phyloP scores from a whole-genome alignment of 2,888 invertebrate genomes.

The Trissolcus brochymenae region DNA sequence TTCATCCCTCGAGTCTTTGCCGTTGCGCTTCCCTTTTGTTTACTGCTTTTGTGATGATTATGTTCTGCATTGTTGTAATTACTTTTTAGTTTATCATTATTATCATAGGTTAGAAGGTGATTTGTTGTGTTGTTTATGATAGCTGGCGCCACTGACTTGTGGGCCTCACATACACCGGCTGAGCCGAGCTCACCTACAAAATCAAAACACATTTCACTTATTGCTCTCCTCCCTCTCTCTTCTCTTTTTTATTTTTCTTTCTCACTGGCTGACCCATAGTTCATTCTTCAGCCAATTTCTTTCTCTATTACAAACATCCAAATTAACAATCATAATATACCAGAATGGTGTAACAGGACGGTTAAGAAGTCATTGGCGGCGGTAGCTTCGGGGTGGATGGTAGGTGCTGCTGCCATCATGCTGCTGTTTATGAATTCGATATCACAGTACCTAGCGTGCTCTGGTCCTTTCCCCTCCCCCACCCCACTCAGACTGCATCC shows the following conservation, averaged over 20 bases:
- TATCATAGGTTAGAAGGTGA: slow-evolving; percentile 75
- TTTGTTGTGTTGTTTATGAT: slow-evolving; percentile 74
- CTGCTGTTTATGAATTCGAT: slow-evolving; percentile 76
- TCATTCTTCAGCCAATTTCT: neutral
- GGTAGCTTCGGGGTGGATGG: slow-evolving; percentile 76
- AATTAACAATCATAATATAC: slow-evolving; percentile 58
- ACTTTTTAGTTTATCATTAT: slow-evolving; percentile 70
- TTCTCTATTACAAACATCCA: neutral
- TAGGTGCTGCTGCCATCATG: slow-evolving; percentile 75
- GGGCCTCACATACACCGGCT: slow-evolving; percentile 74
- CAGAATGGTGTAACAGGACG: slow-evolving; percentile 76
- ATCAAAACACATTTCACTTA: neutral
- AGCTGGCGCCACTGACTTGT: slow-evolving; percentile 75
- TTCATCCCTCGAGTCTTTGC: slow-evolving; percentile 41
- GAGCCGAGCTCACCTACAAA: slow-evolving; percentile 73
- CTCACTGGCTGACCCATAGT: neutral
- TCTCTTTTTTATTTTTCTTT: no score
- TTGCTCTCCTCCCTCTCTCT: neutral
- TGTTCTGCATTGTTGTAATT: slow-evolving; percentile 75
- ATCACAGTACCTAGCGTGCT: slow-evolving; percentile 77
- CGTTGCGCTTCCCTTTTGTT: slow-evolving; percentile 63
- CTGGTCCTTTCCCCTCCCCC: slow-evolving; percentile 75
- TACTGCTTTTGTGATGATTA: slow-evolving; percentile 76
- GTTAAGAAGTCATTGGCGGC: slow-evolving; percentile 77
- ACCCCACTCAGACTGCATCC: slow-evolving; percentile 76